phyloP scores from a whole-genome alignment of 2,888 invertebrate species.

The Pilophorus perplexus region DNA sequence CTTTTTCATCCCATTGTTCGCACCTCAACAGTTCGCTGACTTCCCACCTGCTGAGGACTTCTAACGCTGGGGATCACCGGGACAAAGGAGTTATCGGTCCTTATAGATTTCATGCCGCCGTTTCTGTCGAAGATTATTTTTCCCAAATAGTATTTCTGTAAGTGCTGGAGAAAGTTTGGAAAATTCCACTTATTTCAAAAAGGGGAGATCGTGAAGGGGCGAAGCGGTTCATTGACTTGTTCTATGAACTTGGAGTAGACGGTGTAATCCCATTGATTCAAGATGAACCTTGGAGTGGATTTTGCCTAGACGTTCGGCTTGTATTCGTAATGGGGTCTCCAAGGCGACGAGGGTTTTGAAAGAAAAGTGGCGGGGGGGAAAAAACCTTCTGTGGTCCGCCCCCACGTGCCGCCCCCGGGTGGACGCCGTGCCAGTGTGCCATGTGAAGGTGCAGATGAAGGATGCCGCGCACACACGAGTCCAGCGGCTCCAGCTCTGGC shows the following conservation, averaged over 20 bases:
- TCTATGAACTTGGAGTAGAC: not conserved
- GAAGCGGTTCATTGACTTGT: conserved; percentile 22
- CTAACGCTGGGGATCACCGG: too few species aligned
- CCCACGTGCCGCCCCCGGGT: conserved; percentile 20
- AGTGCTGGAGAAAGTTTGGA: too few species aligned
- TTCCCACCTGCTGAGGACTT: too few species aligned
- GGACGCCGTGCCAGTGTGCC: not conserved
- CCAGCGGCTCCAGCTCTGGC: conserved; percentile 45
- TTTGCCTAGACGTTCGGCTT: not conserved
- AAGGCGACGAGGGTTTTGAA: conserved; percentile 12
- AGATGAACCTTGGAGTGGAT: conserved; percentile 7
- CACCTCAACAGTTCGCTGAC: not conserved
- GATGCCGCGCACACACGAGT: conserved; percentile 44
- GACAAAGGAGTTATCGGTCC: too few species aligned
- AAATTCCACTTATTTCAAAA: too few species aligned
- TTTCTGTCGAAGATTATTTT: too few species aligned
- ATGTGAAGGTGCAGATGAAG: conserved; percentile 23
- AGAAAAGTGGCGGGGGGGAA: not conserved
- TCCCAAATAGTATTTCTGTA: too few species aligned
- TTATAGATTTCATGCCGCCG: too few species aligned
- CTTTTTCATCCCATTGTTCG: not conserved
- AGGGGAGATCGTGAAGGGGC: not conserved
- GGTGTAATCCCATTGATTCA: conserved; percentile 23
- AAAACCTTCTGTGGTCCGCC: not conserved
- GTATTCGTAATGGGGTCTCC: conserved; percentile 14